phyloP scores from a whole-genome alignment of 1,140 invertebrate genomes.

The Heterodera carotae region DNA sequence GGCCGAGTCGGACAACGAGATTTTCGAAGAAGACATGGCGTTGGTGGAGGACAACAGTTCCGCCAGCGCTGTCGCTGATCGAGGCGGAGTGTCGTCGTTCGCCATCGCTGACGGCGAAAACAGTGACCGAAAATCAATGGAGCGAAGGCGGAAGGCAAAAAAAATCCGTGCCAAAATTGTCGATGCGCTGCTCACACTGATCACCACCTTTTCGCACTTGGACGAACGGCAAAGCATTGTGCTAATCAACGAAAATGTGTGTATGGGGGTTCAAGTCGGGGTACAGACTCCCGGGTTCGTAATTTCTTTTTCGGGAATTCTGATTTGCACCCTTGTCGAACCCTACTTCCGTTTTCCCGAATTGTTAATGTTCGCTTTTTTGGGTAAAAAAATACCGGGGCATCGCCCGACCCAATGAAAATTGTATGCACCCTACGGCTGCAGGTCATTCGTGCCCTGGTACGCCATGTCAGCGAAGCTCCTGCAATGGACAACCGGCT shows the following conservation, averaged over 20 bases:
- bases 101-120: no score
- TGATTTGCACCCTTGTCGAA: no score
- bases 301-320: neutral
- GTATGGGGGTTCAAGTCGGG: neutral
- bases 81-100: no score
- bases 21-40: no score
- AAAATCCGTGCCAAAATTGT: slow-evolving; percentile 1
- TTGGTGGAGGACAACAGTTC: no score
- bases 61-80: no score
- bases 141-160: no score
- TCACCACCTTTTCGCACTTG: slow-evolving; percentile 26
- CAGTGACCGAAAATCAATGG: no score
- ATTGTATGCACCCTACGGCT: no score
- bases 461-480: slow-evolving; percentile 34
- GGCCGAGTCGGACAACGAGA: no score
- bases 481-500: slow-evolving; percentile 31
- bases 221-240: slow-evolving; percentile 30
- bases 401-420: neutral
- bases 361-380: neutral
- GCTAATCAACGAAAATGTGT: slow-evolving; percentile 31
- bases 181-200: slow-evolving; percentile 18
- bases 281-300: no score
- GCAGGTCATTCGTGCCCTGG: slow-evolving; percentile 19
- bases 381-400: neutral
- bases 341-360: no score